Base-by-base conservation (phyloP, 2,113 vertebrate genomes). In the Piprites chloris region DNA sequence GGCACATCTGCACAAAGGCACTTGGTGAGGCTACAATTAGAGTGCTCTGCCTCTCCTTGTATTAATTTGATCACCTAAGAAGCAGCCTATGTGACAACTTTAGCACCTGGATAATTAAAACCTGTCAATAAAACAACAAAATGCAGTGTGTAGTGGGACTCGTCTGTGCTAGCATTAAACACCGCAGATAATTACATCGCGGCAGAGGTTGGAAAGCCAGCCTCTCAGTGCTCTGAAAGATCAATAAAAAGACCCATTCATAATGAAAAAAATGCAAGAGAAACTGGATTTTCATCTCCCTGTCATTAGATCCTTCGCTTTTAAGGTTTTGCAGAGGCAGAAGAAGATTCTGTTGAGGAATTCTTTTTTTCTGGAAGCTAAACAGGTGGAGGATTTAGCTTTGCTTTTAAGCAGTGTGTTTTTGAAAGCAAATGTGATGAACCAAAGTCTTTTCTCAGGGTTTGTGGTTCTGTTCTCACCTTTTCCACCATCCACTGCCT, bases 101-200 rank as follows among this genome's bases (percentile, higher is more conserved):
- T n/a, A 83, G 92, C 83, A 87, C 85, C 92, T 81, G 83, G 83
- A 84, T 86, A 90, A 96, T 95, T 92, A 96, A 96, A 96, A 85
- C 68, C 61, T 3, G 18, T 96, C 93, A 93, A 90, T 94, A 93
- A 95, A 94, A 52, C 90, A 96, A 80, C 85, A 87, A 52, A 90
- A 93, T 86, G 83, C 79, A 90, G 82, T 79, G 68, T 89, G 92
- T 21, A 84, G 79, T 19, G 85, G 69, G 93, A 81, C 71, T 90
- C 39, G 3, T 47, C 87, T 84, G 78, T 33, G 44, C 83, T 92
- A 68, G 86, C 86, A 86, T 93, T 94, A 91, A 95, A 82, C 95
- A 87, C 84, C 4, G 0, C 84, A 85, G 96, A 87, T 95, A 79
- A 89, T 95, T 92, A 50, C 79, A 47, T 87, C 8, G 6, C 50